These are phyloP conservation scores for Scomber japonicus DNA, from an alignment of 2,113 vertebrate genomes.

Conservation along the genomic window DNA sequence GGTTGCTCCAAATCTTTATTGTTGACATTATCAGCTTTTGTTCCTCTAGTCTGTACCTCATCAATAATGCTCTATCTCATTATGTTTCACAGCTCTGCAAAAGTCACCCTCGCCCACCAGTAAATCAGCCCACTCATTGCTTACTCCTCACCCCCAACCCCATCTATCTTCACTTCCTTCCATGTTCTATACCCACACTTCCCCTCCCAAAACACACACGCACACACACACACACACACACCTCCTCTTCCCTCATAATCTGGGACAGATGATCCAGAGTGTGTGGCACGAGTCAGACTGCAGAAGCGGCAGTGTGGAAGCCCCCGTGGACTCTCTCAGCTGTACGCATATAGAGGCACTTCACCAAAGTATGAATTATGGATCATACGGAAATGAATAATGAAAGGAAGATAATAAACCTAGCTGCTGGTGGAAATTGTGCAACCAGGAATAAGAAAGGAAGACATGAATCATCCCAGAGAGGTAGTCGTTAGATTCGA, in stretches of 20 bases:
- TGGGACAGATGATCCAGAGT: constrained; percentile 56
- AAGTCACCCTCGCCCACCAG: neutral
- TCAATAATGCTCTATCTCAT: constrained; percentile 7
- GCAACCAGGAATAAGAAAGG: constrained; percentile 29
- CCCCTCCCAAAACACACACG: neutral
- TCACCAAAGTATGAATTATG: constrained; percentile 70
- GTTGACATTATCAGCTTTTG: neutral
- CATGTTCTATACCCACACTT: neutral
- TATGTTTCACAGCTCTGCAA: constrained; percentile 13
- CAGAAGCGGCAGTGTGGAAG: neutral
- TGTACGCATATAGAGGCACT: constrained; percentile 39
- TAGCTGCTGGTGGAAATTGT: constrained; percentile 28
- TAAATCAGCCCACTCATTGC: constrained; percentile 20
- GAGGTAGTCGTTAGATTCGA: neutral
- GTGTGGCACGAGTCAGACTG: constrained; percentile 23
- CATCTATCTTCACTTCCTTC: constrained; percentile 13
- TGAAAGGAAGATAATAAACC: constrained; percentile 60
- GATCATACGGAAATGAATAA: constrained; percentile 74
- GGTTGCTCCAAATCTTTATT: too few species aligned
- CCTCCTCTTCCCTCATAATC: constrained; percentile 40
- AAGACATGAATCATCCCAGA: constrained; percentile 16
- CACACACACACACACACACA: neutral
- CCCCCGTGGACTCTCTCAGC: constrained; percentile 25
- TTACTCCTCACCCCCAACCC: neutral
- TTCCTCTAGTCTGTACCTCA: neutral